Base-by-base conservation (phyloP, 2,888 invertebrate species). In the Cheilosia grossa region DNA sequence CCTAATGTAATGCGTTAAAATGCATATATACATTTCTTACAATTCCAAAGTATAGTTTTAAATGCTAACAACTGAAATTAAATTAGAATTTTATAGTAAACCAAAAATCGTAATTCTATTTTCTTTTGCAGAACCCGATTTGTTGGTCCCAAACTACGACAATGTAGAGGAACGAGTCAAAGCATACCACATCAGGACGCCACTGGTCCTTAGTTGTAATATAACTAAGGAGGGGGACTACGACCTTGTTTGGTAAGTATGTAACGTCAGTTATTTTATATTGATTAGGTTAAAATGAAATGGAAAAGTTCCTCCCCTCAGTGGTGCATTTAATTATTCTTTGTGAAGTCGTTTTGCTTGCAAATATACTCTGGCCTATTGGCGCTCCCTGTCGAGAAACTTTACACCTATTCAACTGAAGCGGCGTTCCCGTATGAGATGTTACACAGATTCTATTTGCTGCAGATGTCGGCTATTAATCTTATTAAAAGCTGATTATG, bases 71-170 rank as follows among this genome's bases (percentile, higher is more conserved):
- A 49, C 3, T 4, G 10, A n/a, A 47, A 44, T 17, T 6, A 7
- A n/a, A 0, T 2, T 44, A 2, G 10, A 21, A 21, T 0, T 19
- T 7, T 3, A 49, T 4, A 24, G 13, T 9, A 27, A 21, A 24
- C 21, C 15, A 24, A 21, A 51, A 24, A 49, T 4, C 9, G 10
- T 13, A 15, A 51, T 5, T 13, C 21, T 24, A 53, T 40, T 42
- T 72, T 67, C 53, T 51, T 81, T 89, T 89, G 58, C 89, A 91
- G 91, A 88, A 81, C 88, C 88, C 87, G 91, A 91, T 74, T 88
- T 89, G 78, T 89, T 91, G 90, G 89, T 90, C 89, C 91, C 91
- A 89, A 91, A 91, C 87, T 91, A 91, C 88, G 91, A 91, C 88
- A 88, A 90, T 88, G 88, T 73, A 87, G 89, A 89, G 87, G 86